Conservation (phyloP, 2,113 vertebrate genomes). For the Lepidothrix coronata region DNA sequence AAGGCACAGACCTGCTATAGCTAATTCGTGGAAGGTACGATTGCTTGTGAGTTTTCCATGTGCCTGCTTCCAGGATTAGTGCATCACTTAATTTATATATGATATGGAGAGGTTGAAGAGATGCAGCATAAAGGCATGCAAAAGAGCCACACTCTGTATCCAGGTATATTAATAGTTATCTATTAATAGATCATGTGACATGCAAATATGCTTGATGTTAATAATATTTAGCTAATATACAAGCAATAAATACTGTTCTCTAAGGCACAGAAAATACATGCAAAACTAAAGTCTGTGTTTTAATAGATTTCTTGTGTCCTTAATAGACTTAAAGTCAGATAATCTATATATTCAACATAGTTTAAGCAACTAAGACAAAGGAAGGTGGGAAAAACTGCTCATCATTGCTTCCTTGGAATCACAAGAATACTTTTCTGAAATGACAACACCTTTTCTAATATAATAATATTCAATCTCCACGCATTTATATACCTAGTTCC, state of each 20-base stretch:
- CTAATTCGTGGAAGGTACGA: background rate
- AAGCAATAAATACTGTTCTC: background rate
- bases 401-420: background rate
- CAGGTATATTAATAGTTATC: background rate
- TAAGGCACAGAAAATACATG: background rate
- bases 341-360: background rate
- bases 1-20: background rate
- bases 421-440: background rate
- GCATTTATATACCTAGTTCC: background rate
- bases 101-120: background rate
- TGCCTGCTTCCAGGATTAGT: background rate
- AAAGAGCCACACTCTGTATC: background rate
- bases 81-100: background rate
- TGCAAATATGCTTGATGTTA: background rate
- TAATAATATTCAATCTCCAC: background rate
- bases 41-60: background rate
- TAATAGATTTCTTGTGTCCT: background rate
- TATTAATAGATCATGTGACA: background rate
- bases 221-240: background rate
- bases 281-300: background rate
- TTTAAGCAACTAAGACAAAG: background rate
- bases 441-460: background rate
- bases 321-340: background rate
- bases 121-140: background rate
- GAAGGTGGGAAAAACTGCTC: background rate